A percentile compares a stretch with the other conserved stretches of the same genome.
Conservation (phyloP, 2,113 vertebrate genomes). For the Calidris pugnax region DNA sequence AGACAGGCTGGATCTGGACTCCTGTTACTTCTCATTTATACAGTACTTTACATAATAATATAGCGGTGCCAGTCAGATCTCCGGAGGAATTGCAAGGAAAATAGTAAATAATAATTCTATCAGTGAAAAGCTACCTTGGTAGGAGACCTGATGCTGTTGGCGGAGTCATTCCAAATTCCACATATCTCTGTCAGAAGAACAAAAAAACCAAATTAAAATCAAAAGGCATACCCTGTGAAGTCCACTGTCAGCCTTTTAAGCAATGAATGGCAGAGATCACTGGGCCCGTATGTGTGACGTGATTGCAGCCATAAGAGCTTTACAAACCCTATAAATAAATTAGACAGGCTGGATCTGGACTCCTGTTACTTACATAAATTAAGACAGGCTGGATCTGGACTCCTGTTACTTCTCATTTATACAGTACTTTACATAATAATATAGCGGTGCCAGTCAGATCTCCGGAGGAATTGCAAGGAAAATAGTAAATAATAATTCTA, state of each 20-base stretch:
- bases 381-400: not conserved
- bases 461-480: not conserved
- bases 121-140: slow-evolving; percentile 80
- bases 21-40: not conserved
- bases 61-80: not conserved
- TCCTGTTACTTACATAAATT: too few relatives aligned
- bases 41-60: not conserved
- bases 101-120: not conserved
- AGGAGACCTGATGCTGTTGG: slow-evolving; percentile 80
- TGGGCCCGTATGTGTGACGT: too few relatives aligned
- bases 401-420: not conserved
- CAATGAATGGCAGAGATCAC: too few relatives aligned
- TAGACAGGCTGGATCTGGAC: too few relatives aligned
- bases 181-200: slow-evolving; percentile 81
- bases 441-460: not conserved
- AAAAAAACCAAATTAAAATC: not conserved
- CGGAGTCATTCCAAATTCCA: slow-evolving; percentile 85
- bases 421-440: not conserved
- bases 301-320: too few relatives aligned
- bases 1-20: not conserved
- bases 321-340: too few relatives aligned
- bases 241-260: not conserved
- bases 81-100: not conserved
- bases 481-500: not conserved
- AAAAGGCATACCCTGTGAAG: not conserved